These are phyloP conservation scores for Physeter macrocephalus DNA, from an alignment of 2,113 vertebrate species.

Conservation along the genomic window DNA sequence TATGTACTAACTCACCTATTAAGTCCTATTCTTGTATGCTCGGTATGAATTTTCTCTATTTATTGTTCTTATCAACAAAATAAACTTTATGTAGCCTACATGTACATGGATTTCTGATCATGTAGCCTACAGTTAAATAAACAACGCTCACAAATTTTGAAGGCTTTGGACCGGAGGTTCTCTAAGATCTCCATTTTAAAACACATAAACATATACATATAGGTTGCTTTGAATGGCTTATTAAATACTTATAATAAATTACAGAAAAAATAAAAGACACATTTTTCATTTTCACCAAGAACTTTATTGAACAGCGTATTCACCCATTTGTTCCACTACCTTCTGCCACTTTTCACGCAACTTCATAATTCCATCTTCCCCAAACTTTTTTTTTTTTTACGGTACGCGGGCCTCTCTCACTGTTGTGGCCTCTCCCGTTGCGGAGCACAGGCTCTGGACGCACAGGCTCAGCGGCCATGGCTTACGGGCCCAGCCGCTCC, in stretches of 20 bases:
- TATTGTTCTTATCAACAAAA: not conserved
- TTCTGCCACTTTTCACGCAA: too few species aligned
- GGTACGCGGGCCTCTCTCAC: too few species aligned
- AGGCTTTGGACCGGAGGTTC: not conserved
- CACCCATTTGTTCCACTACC: too few species aligned
- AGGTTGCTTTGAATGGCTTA: not conserved
- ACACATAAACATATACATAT: not conserved
- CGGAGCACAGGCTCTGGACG: too few species aligned
- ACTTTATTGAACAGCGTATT: too few species aligned
- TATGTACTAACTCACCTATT: not conserved
- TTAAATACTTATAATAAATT: not conserved
- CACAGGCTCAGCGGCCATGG: too few species aligned
- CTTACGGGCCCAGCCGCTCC: too few species aligned
- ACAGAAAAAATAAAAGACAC: not conserved
- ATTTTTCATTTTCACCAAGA: too few species aligned
- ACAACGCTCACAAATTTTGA: not conserved
- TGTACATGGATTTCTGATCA: not conserved
- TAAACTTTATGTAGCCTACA: not conserved
- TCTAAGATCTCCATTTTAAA: not conserved
- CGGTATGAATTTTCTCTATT: not conserved
- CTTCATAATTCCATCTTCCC: too few species aligned
- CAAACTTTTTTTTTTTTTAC: too few species aligned
- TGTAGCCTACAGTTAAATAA: not conserved
- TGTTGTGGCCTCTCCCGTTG: too few species aligned
- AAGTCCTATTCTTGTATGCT: not conserved